Conservation (phyloP, 2,797 vertebrate species). For the Sebastes aleutianus region DNA sequence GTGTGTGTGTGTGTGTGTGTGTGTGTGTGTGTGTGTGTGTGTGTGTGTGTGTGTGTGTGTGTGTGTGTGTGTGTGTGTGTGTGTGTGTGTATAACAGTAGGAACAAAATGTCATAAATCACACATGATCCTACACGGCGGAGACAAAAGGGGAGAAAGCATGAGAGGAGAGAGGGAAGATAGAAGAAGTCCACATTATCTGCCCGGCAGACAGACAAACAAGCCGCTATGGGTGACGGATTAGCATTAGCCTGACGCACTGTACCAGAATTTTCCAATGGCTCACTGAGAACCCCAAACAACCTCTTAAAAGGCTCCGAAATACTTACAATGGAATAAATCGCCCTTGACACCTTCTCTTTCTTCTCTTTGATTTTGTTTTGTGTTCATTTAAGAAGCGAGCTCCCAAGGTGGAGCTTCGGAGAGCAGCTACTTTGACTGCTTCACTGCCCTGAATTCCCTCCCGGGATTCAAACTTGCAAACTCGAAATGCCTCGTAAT, state of each 20-base stretch:
- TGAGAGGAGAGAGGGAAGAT: conserved; percentile 51
- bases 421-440: conserved; percentile 25
- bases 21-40: no score
- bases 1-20: no score
- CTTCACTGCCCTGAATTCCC: conserved; percentile 30
- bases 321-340: conserved; percentile 64
- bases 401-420: conserved; percentile 24
- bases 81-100: no score
- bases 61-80: no score
- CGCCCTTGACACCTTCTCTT: conserved; percentile 45
- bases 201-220: conserved; percentile 70
- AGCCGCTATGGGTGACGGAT: conserved; percentile 71
- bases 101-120: conserved; percentile 81
- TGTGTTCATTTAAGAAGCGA: conserved; percentile 21
- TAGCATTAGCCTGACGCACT: conserved; percentile 68
- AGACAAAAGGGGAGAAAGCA: conserved; percentile 59
- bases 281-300: conserved; percentile 57
- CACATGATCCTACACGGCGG: conserved; percentile 65
- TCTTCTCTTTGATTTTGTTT: conserved; percentile 29
- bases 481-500: conserved; percentile 11
- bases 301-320: conserved; percentile 63
- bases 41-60: no score
- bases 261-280: conserved; percentile 65
- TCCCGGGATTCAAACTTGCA: conserved; percentile 29
- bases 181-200: conserved; percentile 73